Conservation (phyloP, 1,140 invertebrate genomes). For the Habropoda laboriosa region DNA sequence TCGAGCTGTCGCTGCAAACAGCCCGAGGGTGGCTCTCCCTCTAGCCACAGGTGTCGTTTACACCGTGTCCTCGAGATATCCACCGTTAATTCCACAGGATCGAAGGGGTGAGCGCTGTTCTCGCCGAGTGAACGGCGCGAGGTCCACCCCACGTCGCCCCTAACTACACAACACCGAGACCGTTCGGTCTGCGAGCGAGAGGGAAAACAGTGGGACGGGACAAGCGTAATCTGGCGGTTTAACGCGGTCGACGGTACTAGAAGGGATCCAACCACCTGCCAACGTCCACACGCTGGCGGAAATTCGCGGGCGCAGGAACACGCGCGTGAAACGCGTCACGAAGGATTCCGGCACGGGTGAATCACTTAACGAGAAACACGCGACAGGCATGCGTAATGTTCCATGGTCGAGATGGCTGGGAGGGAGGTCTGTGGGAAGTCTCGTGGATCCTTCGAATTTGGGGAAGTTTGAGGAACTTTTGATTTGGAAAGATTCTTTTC, state of each 20-base stretch:
- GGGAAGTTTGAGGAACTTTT: too few relatives aligned
- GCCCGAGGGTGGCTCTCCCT: not conserved
- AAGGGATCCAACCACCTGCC: conserved; percentile 8
- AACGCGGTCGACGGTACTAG: conserved; percentile 5
- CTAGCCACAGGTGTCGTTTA: conserved; percentile 53
- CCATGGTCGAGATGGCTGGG: too few relatives aligned
- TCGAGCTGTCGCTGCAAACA: not conserved
- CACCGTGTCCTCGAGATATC: conserved; percentile 8
- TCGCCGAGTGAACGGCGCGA: not conserved
- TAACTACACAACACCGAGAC: too few relatives aligned
- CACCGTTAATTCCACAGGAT: conserved; percentile 4
- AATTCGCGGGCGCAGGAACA: conserved; percentile 19
- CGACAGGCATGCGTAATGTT: conserved; percentile 55
- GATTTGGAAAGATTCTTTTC: too few relatives aligned
- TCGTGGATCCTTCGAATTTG: too few relatives aligned
- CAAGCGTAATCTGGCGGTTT: conserved; percentile 34
- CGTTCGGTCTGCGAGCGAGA: too few relatives aligned
- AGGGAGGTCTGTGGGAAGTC: too few relatives aligned
- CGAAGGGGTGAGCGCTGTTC: conserved; percentile 30
- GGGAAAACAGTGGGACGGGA: not conserved
- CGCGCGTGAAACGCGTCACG: conserved; percentile 44
- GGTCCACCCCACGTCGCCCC: not conserved
- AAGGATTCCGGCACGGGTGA: conserved; percentile 61
- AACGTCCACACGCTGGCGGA: conserved; percentile 2
- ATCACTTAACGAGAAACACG: conserved; percentile 67